Base-by-base conservation (phyloP, 2,113 vertebrate species). In the Python bivittatus region DNA sequence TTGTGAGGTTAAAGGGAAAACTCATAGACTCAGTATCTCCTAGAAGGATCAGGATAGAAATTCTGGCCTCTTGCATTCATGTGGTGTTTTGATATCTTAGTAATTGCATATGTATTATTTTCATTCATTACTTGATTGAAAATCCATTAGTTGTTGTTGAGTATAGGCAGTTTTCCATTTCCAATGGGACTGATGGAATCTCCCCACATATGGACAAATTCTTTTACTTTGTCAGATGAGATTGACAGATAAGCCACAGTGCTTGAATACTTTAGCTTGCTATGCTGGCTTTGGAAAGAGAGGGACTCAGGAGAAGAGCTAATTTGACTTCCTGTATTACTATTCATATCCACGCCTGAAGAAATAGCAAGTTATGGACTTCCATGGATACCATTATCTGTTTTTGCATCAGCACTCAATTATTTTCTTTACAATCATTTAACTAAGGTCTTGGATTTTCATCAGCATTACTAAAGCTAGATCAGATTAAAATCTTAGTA, bases 141-240 rank as follows among this genome's bases (percentile, higher is more conserved):
- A 97, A 95, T 90, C 90, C 93, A 94, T 97, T 97, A 97, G 94
- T 95, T 96, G 89, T 13, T 96, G 93, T 93, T 93, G 93, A 93
- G 91, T 5, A 0, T 88, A 88, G 84, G n/a, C 61, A 92, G 53
- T 88, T 84, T 95, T 96, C 95, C 92, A 95, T 95, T 96, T 96
- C 60, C 95, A 95, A 53, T 52, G 92, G 94, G 88, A 91, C 90
- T 95, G 60, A 92, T 90, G 44, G 93, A 88, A 89, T 48, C 84
- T 91, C 92, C 94, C 92, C 68, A 88, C 94, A 93, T 94, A 92
- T 0, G 86, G 87, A 92, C 33, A 95, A 94, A 92, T 53, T 92
- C 90, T 92, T 86, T 88, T 83, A 38, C 90, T 95, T 93, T 91
- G 93, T 56, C 94, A 91, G 92, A 6, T 91, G 17, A 83, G 52